Evolutionary conservation across 2,113 vertebrate species (phyloP).

Genomic region (Tachuris rubrigastra): DNA sequence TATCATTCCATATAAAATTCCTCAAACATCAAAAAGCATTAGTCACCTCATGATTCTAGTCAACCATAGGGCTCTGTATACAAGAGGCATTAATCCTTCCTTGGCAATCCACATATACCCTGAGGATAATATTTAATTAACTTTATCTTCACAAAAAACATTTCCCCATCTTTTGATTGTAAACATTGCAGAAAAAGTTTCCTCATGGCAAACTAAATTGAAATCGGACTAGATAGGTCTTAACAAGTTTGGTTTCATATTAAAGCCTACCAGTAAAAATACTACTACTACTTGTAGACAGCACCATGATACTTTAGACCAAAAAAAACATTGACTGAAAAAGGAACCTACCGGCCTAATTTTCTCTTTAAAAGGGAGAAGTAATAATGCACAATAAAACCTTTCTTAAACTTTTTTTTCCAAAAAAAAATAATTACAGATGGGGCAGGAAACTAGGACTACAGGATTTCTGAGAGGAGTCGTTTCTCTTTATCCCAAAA

Average conservation of each 20-base stretch:
- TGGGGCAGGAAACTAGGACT: neutral
- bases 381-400: neutral
- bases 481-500: neutral
- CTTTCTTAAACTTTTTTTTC: fast-evolving
- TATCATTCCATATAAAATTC: neutral
- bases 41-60: neutral
- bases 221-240: neutral
- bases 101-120: neutral
- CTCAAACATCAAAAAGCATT: neutral
- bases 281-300: neutral
- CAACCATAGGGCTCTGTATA: neutral
- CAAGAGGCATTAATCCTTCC: neutral
- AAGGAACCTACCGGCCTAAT: neutral
- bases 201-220: neutral
- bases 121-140: neutral
- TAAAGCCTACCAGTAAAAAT: neutral
- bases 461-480: neutral
- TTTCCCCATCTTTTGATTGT: neutral
- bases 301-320: neutral
- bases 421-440: neutral
- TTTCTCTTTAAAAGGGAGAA: neutral
- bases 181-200: neutral
- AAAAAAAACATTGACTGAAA: neutral
- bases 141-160: neutral
- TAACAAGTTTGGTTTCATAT: neutral